These are phyloP conservation scores for Galbula dea DNA, from an alignment of 2,113 vertebrate species.

Conservation along the genomic window DNA sequence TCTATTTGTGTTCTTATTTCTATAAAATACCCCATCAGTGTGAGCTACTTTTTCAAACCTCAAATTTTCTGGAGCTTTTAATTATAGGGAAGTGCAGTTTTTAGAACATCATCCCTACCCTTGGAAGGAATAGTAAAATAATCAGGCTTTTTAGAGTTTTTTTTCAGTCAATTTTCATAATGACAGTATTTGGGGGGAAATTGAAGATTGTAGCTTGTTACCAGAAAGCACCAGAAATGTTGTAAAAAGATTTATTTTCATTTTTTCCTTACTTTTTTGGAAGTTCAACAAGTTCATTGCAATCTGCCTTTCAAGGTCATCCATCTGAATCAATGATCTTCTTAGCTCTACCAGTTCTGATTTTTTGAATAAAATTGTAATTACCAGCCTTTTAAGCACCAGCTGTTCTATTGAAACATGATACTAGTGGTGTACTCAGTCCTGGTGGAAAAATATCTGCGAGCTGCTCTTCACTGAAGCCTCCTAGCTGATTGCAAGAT, in stretches of 20 bases:
- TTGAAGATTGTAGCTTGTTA: constrained; percentile 32
- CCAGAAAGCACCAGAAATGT: constrained; percentile 31
- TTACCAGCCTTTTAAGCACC: constrained; percentile 72
- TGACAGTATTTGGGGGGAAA: constrained; percentile 30
- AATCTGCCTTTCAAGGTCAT: constrained; percentile 59
- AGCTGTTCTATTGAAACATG: constrained; percentile 76
- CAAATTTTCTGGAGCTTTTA: constrained; percentile 56
- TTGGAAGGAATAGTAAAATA: constrained; percentile 45
- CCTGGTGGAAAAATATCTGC: constrained; percentile 52
- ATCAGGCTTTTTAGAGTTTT: constrained; percentile 26
- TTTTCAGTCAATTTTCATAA: constrained; percentile 32
- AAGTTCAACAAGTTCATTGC: constrained; percentile 63
- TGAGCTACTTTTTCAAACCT: constrained; percentile 44
- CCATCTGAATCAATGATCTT: constrained; percentile 67
- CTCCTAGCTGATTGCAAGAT: constrained; percentile 46
- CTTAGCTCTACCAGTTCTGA: constrained; percentile 61
- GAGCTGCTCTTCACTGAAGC: constrained; percentile 49
- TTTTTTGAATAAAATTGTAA: constrained; percentile 73
- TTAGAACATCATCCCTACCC: constrained; percentile 45
- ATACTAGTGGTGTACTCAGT: constrained; percentile 59
- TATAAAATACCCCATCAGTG: constrained; percentile 10
- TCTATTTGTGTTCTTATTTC: constrained; percentile 31
- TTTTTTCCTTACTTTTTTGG: constrained; percentile 27
- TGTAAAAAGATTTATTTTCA: constrained; percentile 12
- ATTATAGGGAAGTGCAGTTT: constrained; percentile 48